Evolutionary conservation across 1,140 invertebrate genomes (phyloP), one percentile per base, ranked within the genome.

Genomic region (Pogonus chalceus): DNA sequence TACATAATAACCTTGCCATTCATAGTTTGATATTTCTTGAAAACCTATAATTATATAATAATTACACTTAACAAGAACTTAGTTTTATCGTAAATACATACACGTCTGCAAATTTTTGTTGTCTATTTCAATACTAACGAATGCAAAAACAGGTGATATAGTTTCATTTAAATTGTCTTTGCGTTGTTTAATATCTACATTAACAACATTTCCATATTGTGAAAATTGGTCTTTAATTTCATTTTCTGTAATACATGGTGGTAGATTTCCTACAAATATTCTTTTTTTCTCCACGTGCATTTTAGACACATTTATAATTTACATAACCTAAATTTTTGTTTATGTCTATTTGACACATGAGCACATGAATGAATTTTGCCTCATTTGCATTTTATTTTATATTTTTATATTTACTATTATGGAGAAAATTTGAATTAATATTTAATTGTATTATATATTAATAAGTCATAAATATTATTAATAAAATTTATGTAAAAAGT

Each of bases 191-290:
- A 67, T 66, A 59, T 67, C 65, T 20, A 62, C 26, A 10, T 58
- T 58, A 20, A 49, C 37, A 12, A 67, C 55, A 35, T 54, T 46
- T 9, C 65, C 65, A 60, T 60, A 67, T 23, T 64, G 55, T 10
- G 51, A 56, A 55, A 66, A 64, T 24, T 46, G 52, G 18, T 53
- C 50, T 53, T 60, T 23, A 20, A 67, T 35, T 31, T 64, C 55
- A 14, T 58, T 48, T 53, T 62, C 51, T 0, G 52, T 60, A 3
- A 58, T 20, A 23, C 52, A 58, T 59, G 62, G 62, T 51, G 64
- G 64, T 51, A 67, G 57, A 56, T 67, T 58, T 47, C 57, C 60
- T 23, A 67, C 60, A 57, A 67, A 67, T 10, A 67, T 58, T 35
- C 65, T 52, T 57, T 63, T 60, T 7, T 14, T 4, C 26, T 14